These are phyloP conservation scores for Phyllostomus hastatus DNA, from an alignment of 2,113 vertebrate genomes.

Conservation along the genomic window DNA sequence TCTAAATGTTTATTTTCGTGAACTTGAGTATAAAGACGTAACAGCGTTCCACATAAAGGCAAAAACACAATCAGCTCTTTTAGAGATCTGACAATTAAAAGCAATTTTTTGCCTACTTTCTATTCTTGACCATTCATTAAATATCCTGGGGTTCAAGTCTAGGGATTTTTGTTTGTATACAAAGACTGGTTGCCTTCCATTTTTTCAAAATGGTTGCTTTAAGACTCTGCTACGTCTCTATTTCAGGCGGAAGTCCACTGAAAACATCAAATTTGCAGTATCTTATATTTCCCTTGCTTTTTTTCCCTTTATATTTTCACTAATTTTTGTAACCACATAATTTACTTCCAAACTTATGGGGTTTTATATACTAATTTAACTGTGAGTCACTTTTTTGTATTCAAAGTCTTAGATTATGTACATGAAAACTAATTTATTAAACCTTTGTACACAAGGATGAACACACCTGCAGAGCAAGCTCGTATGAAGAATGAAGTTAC, in stretches of 20 bases:
- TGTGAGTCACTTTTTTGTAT: constrained; percentile 17
- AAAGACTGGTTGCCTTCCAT: neutral
- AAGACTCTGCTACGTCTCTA: neutral
- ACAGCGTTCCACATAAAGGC: neutral
- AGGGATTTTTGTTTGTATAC: neutral
- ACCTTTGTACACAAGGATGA: constrained; percentile 79
- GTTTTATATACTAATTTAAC: neutral
- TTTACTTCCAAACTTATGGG: neutral
- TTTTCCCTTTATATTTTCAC: neutral
- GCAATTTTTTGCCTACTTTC: neutral
- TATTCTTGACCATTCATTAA: neutral
- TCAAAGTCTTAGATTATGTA: constrained; percentile 51
- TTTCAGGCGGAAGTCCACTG: neutral
- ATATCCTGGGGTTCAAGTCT: neutral
- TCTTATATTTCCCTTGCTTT: neutral
- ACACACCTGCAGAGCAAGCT: constrained; percentile 78
- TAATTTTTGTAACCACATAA: neutral
- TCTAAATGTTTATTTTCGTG: neutral
- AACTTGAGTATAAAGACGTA: neutral
- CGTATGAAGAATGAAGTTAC: constrained; percentile 76
- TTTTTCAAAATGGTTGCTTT: neutral
- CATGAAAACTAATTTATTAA: constrained; percentile 85
- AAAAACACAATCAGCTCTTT: neutral
- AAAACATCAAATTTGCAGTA: neutral
- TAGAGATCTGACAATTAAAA: neutral